Evolutionary conservation across 2,113 vertebrate species (phyloP).

Genomic region (Podilymbus podiceps): DNA sequence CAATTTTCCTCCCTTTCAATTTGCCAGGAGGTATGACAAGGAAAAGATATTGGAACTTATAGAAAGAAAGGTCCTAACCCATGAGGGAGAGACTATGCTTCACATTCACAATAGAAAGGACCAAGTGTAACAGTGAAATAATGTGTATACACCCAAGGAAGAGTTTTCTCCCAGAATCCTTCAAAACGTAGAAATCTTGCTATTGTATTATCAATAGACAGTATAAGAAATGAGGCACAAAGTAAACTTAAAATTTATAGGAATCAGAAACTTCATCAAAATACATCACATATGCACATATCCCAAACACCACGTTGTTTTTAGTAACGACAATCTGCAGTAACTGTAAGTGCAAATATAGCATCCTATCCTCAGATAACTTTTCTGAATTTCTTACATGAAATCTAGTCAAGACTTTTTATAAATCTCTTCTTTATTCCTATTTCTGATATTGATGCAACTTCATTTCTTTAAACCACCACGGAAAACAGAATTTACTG

Average conservation of each 20-base stretch:
- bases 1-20: slow-evolving; percentile 42
- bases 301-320: neutral
- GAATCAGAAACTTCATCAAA: neutral
- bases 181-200: neutral
- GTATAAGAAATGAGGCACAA: neutral
- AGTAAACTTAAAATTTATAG: neutral
- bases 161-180: neutral
- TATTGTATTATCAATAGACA: neutral
- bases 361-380: neutral
- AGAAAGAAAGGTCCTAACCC: slow-evolving; percentile 5
- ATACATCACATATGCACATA: neutral
- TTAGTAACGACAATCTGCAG: neutral
- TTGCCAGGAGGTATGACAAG: slow-evolving; percentile 21
- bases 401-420: neutral
- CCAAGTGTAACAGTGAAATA: neutral
- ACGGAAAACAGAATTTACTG: neutral
- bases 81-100: neutral
- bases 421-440: neutral
- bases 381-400: neutral
- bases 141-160: neutral
- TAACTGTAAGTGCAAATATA: neutral
- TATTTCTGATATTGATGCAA: neutral
- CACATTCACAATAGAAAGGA: neutral
- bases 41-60: slow-evolving; percentile 14
- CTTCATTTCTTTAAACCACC: neutral